These are phyloP conservation scores for Oncorhynchus masou DNA, from an alignment of 2,113 vertebrate genomes.

Conservation along the genomic window DNA sequence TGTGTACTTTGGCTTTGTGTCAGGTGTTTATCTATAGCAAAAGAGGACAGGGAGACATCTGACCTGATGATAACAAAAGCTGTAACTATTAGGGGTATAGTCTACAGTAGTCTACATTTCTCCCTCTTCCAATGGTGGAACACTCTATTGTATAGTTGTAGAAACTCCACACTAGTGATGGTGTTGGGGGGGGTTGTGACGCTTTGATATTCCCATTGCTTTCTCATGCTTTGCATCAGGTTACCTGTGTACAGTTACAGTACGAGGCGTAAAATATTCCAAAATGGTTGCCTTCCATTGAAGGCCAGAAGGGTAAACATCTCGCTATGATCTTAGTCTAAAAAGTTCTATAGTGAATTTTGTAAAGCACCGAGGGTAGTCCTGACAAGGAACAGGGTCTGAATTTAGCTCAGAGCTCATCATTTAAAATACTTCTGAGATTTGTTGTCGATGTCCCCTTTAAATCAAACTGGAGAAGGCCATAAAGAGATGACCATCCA, in stretches of 20 bases:
- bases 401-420: constrained; percentile 22
- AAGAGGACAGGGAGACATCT: constrained; percentile 6
- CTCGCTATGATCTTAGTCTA: constrained; percentile 24
- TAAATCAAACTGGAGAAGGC: constrained; percentile 32
- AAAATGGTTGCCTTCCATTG: background rate
- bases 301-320: constrained; percentile 18
- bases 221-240: too few species aligned
- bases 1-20: constrained; percentile 56
- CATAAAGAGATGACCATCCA: constrained; percentile 46
- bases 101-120: constrained; percentile 17
- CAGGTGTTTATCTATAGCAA: constrained; percentile 55
- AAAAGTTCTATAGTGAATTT: constrained; percentile 25
- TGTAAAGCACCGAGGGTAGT: constrained; percentile 36
- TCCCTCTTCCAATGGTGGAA: background rate
- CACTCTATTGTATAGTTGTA: too few species aligned
- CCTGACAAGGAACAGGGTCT: constrained; percentile 17
- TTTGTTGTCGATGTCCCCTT: constrained; percentile 15
- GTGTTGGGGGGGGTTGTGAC: too few species aligned
- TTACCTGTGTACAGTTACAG: too few species aligned
- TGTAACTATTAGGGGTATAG: constrained; percentile 31
- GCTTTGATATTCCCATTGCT: too few species aligned
- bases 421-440: constrained; percentile 23
- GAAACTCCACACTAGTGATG: too few species aligned
- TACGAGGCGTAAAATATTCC: background rate
- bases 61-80: constrained; percentile 49